Percentiles rank a stretch among this genome's conserved stretches.
These are phyloP conservation scores for Carettochelys insculpta DNA, from an alignment of 2,113 vertebrate species.

Conservation along the genomic window DNA sequence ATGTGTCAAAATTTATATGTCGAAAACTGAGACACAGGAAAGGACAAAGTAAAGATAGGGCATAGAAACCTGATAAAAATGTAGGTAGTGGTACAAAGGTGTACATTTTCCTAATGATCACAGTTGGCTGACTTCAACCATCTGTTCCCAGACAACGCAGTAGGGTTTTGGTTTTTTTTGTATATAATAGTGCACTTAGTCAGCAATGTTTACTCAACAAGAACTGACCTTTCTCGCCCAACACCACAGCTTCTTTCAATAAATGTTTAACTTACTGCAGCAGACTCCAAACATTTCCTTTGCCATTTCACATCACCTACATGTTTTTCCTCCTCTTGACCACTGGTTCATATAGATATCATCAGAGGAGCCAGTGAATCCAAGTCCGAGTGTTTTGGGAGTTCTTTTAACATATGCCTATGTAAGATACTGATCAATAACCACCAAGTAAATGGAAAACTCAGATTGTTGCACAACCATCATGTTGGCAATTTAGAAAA, in stretches of 20 bases:
- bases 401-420: not conserved
- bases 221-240: constrained; percentile 63
- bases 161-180: not conserved
- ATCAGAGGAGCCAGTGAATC: not conserved
- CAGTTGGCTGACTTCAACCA: not conserved
- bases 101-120: not conserved
- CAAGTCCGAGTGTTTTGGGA: too few relatives aligned
- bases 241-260: constrained; percentile 50
- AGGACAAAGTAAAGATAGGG: not conserved
- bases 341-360: not conserved
- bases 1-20: not conserved
- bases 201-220: constrained; percentile 42
- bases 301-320: not conserved
- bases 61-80: not conserved
- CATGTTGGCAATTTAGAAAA: not conserved
- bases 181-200: not conserved
- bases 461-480: not conserved
- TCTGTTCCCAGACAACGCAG: not conserved
- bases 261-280: constrained; percentile 74
- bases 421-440: constrained; percentile 2
- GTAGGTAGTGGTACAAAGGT: too few relatives aligned
- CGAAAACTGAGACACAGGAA: not conserved
- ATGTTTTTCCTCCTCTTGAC: not conserved
- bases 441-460: not conserved
- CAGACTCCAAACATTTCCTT: not conserved